These are phyloP conservation scores for Drosophila borborema DNA, from an alignment of 2,888 invertebrate species.

Conservation along the genomic window DNA sequence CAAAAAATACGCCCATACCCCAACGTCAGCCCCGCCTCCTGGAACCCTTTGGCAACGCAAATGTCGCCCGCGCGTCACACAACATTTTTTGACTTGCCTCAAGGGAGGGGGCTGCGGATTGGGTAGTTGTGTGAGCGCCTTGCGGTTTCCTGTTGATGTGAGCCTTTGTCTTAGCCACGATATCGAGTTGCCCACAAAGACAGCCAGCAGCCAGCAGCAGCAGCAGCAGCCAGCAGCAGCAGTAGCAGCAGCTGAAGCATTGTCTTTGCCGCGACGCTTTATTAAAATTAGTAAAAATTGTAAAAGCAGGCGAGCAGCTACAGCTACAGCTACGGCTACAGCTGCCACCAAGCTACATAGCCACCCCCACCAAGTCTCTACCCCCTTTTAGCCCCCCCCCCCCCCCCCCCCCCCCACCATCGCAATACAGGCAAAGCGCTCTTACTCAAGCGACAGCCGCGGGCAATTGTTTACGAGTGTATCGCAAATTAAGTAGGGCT, in stretches of 20 bases:
- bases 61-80: slow-evolving; percentile 58
- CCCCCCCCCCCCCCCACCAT: no score
- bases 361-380: neutral
- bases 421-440: neutral
- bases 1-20: slow-evolving; percentile 24
- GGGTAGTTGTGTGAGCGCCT: slow-evolving; percentile 25
- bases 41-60: slow-evolving; percentile 25
- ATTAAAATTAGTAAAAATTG: slow-evolving; percentile 84
- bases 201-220: slow-evolving; percentile 26
- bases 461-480: slow-evolving; percentile 80
- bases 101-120: slow-evolving; percentile 13
- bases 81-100: slow-evolving; percentile 28
- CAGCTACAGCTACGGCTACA: slow-evolving; percentile 8
- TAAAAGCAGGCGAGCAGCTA: slow-evolving; percentile 26
- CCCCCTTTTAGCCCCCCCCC: neutral
- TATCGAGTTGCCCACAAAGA: slow-evolving; percentile 66
- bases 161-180: slow-evolving; percentile 74
- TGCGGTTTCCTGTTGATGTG: slow-evolving; percentile 80
- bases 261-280: slow-evolving; percentile 63
- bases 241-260: slow-evolving; percentile 44
- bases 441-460: slow-evolving; percentile 55
- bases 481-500: slow-evolving; percentile 80
- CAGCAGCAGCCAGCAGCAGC: slow-evolving; percentile 2
- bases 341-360: neutral
- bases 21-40: neutral